A percentile compares a stretch with the other conserved stretches of the same genome.
These are phyloP conservation scores for Olivierus martensii DNA, from an alignment of 1,140 invertebrate species.

Conservation along the genomic window DNA sequence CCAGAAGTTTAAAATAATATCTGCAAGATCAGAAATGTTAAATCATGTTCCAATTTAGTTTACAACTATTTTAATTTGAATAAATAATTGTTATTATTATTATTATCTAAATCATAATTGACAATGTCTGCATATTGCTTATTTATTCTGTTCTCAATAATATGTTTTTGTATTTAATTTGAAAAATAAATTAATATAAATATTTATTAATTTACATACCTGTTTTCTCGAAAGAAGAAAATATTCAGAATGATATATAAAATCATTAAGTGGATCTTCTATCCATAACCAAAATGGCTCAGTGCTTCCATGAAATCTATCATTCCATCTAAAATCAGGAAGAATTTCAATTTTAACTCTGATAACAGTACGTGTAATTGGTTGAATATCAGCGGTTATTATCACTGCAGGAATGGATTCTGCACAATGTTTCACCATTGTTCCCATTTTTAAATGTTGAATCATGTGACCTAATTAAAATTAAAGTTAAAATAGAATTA, in stretches of 20 bases:
- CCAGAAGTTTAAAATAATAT: too few relatives aligned
- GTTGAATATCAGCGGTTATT: slow-evolving; percentile 72
- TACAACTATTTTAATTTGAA: too few relatives aligned
- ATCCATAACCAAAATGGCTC: slow-evolving; percentile 98
- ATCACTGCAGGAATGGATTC: slow-evolving; percentile 69
- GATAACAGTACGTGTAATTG: slow-evolving; percentile 80
- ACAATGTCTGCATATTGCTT: too few relatives aligned
- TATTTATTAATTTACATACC: slow-evolving; percentile 35
- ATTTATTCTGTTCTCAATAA: too few relatives aligned
- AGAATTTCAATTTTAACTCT: slow-evolving; percentile 67
- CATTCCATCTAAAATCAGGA: slow-evolving; percentile 82
- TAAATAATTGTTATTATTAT: too few relatives aligned
- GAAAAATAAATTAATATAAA: too few relatives aligned
- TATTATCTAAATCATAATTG: too few relatives aligned
- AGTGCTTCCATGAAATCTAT: slow-evolving; percentile 63
- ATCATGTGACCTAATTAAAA: slow-evolving; percentile 48
- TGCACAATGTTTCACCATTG: slow-evolving; percentile 58
- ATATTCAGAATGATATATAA: slow-evolving; percentile 92
- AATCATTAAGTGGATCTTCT: slow-evolving; percentile 83
- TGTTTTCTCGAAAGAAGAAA: slow-evolving; percentile 77
- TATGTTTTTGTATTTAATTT: too few relatives aligned
- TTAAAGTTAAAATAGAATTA: slow-evolving; percentile 8
- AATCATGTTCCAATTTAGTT: too few relatives aligned
- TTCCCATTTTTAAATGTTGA: slow-evolving; percentile 57
- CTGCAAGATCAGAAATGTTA: too few relatives aligned